Evolutionary conservation across 2,113 vertebrate genomes (phyloP).

Genomic region (Sylvietta virens): DNA sequence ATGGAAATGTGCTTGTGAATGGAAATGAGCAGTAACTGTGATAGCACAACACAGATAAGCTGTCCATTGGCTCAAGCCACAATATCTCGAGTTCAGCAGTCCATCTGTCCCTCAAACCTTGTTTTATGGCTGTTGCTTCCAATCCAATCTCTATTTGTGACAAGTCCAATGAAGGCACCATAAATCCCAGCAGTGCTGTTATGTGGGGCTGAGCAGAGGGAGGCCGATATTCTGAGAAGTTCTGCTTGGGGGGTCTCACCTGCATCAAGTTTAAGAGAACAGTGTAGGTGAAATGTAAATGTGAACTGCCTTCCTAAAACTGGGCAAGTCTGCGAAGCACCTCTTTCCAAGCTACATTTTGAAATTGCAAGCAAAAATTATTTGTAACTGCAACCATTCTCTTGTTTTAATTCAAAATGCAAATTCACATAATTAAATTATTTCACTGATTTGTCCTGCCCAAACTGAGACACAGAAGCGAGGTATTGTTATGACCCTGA

Average conservation of each 20-base stretch:
- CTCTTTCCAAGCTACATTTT: background rate
- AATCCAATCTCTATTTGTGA: slow-evolving; percentile 44
- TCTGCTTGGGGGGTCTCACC: background rate
- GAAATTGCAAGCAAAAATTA: background rate
- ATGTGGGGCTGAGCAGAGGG: background rate
- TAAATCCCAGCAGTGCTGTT: slow-evolving; percentile 12
- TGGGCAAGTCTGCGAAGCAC: background rate
- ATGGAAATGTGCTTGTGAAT: slow-evolving; percentile 14
- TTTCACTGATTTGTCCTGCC: background rate
- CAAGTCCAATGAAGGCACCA: background rate
- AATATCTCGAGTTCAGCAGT: slow-evolving; percentile 21
- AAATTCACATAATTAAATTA: background rate
- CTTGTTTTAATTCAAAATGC: background rate
- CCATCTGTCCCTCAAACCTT: slow-evolving; percentile 13
- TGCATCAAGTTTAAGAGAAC: background rate
- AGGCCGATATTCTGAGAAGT: background rate
- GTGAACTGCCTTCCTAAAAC: background rate
- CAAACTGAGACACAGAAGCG: background rate
- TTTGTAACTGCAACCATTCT: background rate
- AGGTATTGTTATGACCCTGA: background rate
- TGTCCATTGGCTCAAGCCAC: background rate
- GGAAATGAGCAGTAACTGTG: slow-evolving; percentile 13
- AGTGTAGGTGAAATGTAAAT: background rate
- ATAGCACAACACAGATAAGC: background rate
- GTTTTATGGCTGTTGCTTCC: slow-evolving; percentile 28